phyloP scores from a whole-genome alignment of 2,888 invertebrate species.

The Sphaerophoria rueppellii region DNA sequence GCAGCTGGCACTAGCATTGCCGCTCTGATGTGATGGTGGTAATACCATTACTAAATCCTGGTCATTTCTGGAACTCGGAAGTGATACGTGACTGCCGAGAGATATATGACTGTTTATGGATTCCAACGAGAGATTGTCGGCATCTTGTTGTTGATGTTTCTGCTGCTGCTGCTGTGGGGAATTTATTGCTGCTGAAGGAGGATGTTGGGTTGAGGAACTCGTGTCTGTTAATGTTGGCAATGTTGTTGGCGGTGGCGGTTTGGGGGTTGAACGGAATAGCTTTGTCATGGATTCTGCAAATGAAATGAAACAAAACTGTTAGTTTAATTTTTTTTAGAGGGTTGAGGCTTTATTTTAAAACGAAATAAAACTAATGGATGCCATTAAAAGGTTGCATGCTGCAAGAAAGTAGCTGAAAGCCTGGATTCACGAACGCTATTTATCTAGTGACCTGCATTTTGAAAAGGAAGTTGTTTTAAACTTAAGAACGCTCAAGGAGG shows the following conservation, averaged over 20 bases:
- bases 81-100: conserved; percentile 74
- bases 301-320: conserved; percentile 60
- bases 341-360: conserved; percentile 25
- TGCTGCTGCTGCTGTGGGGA: conserved; percentile 56
- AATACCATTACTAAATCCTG: conserved; percentile 73
- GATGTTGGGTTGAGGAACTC: conserved; percentile 40
- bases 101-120: conserved; percentile 80
- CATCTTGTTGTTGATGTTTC: conserved; percentile 64
- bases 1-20: conserved; percentile 14
- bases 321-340: background rate
- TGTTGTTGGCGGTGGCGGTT: conserved; percentile 73
- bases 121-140: conserved; percentile 80
- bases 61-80: conserved; percentile 74
- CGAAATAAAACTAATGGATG: conserved; percentile 68
- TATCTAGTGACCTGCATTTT: conserved; percentile 41
- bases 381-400: conserved; percentile 67
- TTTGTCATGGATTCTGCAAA: conserved; percentile 81
- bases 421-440: conserved; percentile 5
- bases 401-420: conserved; percentile 40
- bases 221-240: conserved; percentile 75
- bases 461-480: conserved; percentile 12
- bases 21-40: conserved; percentile 49
- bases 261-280: conserved; percentile 80
- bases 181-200: conserved; percentile 75
- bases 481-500: conserved; percentile 14